phyloP scores from a whole-genome alignment of 2,888 invertebrate species.

The Cephus rjabovi region DNA sequence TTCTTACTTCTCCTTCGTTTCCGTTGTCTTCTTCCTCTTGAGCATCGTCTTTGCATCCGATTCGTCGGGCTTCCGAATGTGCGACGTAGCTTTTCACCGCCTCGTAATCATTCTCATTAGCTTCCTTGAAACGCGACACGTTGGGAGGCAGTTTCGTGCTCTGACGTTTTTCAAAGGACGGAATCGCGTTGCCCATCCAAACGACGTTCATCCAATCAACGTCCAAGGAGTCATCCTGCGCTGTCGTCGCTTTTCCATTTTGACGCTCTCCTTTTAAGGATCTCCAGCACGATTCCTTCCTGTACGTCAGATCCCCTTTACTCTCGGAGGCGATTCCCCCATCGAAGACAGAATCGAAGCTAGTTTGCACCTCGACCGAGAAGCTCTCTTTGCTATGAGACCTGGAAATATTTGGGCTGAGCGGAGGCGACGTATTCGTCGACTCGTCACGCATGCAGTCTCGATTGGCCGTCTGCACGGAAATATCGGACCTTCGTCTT shows the following conservation, averaged over 20 bases:
- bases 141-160: constrained; percentile 26
- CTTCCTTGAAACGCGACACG: constrained; percentile 50
- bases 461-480: constrained; percentile 44
- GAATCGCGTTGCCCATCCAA: constrained; percentile 14
- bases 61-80: background rate
- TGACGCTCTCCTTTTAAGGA: constrained; percentile 10
- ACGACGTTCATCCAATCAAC: constrained; percentile 24
- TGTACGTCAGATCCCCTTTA: constrained; percentile 33
- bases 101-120: constrained; percentile 48
- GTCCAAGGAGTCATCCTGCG: constrained; percentile 8
- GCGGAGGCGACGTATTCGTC: constrained; percentile 56
- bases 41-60: constrained; percentile 2
- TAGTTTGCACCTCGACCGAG: constrained; percentile 60
- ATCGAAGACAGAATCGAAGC: constrained; percentile 40
- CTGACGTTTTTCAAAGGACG: constrained; percentile 7
- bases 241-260: no score
- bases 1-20: constrained; percentile 29
- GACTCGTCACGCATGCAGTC: constrained; percentile 49
- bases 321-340: constrained; percentile 38
- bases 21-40: constrained; percentile 18
- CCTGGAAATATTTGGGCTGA: constrained; percentile 16
- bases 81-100: constrained; percentile 31
- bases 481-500: constrained; percentile 57
- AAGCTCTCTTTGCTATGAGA: constrained; percentile 39
- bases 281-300: constrained; percentile 29